Evolutionary conservation across 2,113 vertebrate species (phyloP), one percentile per base, ranked within the genome.

Genomic region (Proteles cristata): DNA sequence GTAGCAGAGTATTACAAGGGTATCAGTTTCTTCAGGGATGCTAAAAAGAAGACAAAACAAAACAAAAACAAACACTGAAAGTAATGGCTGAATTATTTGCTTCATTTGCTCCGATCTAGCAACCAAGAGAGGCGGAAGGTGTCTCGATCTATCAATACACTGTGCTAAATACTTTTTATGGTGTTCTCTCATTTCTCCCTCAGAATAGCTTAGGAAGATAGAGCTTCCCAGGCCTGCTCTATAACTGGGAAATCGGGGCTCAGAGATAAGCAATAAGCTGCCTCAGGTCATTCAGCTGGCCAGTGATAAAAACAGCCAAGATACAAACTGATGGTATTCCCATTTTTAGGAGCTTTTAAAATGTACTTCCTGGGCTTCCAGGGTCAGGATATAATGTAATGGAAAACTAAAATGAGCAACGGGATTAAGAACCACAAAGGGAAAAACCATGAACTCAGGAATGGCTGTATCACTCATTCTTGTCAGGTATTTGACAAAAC

Each of bases 401-500:
- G 21, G 61, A 63, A n/a, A 19, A 50, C 4, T 58, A 33, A 77
- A 90, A 11, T 43, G 76, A 85, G 35, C 35, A 91, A 68, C 88
- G 16, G 1, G 14, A 71, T 90, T 50, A 92, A 73, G 71, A 66
- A 63, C 16, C 53, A 26, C 2, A 68, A 94, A 94, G 90, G 19
- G 45, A 76, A 94, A 94, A 86, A 2, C 39, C 35, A 28, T 15
- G 28, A 95, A 65, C 25, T 68, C 43, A 63, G 15, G 7, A 81
- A 80, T 92, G 26, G 88, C 87, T 71, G 65, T 66, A 93, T 90
- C 61, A 86, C 9, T 1, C 71, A 58, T 26, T 77, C 28, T 28
- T 91, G 31, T 74, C 94, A 86, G 53, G 39, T 45, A 88, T 63
- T 88, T 55, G 33, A 93, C 65, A 87, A 92, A 77, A 91, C 48